These are phyloP conservation scores for Drosophila colorata DNA, from an alignment of 2,888 invertebrate species.

Conservation along the genomic window DNA sequence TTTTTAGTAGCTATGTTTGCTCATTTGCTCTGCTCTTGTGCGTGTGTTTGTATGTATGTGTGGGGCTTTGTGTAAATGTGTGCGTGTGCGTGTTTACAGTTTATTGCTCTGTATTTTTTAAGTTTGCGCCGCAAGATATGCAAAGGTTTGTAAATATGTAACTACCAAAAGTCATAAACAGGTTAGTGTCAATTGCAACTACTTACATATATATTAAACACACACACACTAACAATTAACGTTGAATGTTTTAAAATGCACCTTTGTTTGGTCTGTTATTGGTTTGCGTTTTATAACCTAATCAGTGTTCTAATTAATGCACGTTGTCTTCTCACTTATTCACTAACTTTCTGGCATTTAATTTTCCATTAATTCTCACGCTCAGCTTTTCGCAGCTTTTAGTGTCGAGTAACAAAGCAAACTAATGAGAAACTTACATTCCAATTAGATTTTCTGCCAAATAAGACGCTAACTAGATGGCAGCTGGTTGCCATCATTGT, in stretches of 20 bases:
- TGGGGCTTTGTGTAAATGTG: conserved; percentile 19
- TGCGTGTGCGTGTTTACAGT: conserved; percentile 33
- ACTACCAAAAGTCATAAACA: conserved; percentile 35
- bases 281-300: conserved; percentile 7
- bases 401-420: neutral
- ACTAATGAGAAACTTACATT: conserved; percentile 25
- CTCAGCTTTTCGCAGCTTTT: conserved; percentile 42
- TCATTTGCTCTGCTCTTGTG: conserved; percentile 55
- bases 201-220: conserved; percentile 21
- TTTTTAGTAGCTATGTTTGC: conserved; percentile 34
- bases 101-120: conserved; percentile 53
- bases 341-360: conserved; percentile 69
- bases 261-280: conserved; percentile 18
- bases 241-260: conserved; percentile 31
- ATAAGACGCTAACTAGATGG: conserved; percentile 83
- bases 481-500: conserved; percentile 84
- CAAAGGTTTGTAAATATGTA: conserved; percentile 73
- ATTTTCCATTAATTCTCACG: conserved; percentile 76
- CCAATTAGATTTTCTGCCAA: conserved; percentile 77
- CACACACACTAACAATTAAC: conserved; percentile 24
- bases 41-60: conserved; percentile 25
- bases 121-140: conserved; percentile 51
- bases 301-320: conserved; percentile 33
- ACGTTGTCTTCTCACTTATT: conserved; percentile 38
- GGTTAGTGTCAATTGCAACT: conserved; percentile 44